These are phyloP conservation scores for Calycopis cecrops DNA, from an alignment of 1,140 invertebrate genomes.

Conservation along the genomic window DNA sequence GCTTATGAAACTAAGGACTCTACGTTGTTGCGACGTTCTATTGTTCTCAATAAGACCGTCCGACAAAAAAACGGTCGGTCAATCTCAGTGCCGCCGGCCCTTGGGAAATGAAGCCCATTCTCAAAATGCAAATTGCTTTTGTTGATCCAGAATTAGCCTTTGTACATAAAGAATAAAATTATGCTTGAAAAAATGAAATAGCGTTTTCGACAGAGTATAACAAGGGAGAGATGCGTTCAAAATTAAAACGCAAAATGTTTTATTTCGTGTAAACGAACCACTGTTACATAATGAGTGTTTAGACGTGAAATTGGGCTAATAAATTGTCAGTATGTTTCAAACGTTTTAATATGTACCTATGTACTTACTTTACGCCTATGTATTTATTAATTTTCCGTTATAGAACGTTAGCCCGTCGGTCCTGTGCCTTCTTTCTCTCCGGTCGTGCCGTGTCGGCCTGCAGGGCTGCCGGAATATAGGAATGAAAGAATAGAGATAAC, in stretches of 20 bases:
- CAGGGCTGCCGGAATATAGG: too few species aligned
- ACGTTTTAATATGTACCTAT: too few species aligned
- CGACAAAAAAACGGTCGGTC: constrained; percentile 32
- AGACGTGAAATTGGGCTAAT: too few species aligned
- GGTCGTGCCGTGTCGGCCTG: too few species aligned
- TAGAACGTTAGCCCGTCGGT: too few species aligned
- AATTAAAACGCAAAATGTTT: neutral
- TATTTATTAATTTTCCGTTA: too few species aligned
- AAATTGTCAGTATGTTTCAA: too few species aligned
- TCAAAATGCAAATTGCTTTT: constrained; percentile 34
- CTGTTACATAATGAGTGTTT: too few species aligned
- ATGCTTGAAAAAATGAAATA: constrained; percentile 16
- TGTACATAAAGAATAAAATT: constrained; percentile 26
- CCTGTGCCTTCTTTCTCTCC: too few species aligned
- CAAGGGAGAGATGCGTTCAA: neutral
- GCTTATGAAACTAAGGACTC: constrained; percentile 13
- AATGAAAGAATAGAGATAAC: too few species aligned
- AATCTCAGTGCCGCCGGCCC: constrained; percentile 24
- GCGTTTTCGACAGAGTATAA: neutral
- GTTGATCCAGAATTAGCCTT: constrained; percentile 25
- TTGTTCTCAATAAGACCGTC: constrained; percentile 28
- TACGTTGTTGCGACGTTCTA: constrained; percentile 25
- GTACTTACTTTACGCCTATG: too few species aligned
- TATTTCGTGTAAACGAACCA: neutral
- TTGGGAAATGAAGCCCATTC: constrained; percentile 32